Evolutionary conservation across 2,888 invertebrate genomes (phyloP), one percentile per base, ranked within the genome.

Genomic region (Trichogramma evanescens): DNA sequence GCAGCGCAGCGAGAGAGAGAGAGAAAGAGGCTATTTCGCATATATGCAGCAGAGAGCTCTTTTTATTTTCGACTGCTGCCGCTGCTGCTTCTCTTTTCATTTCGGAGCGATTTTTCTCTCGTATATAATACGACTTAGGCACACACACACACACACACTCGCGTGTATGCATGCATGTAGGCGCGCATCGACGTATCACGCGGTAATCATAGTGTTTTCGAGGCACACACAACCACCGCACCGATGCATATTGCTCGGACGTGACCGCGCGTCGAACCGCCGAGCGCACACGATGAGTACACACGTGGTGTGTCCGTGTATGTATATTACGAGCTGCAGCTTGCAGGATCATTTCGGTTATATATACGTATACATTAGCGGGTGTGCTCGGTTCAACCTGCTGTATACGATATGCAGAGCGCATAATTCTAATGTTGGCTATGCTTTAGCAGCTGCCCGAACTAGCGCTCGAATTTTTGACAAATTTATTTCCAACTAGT

Each of bases 181-280:
- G 26, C 26, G 26, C 70, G 70, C 70, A 69, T 70, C 70, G 68
- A 67, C 67, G 70, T 70, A 60, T 58, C 58, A 38, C 48, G 38
- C 38, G 63, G 70, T 76, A 76, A 76, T 76, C 73, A 76, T 71
- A 75, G 76, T 76, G 72, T 71, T 76, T 71, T 69, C 66, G 65
- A 67, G 26, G 26, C 26, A 26, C 26, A 26, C 26, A 26, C 26
- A 26, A 26, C 26, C 26, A 26, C n/a, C 58, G 44, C 51, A n/a
- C 9, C 39, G 69, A 67, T 26, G 69, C 72, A 74, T 26, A 26
- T 75, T 71, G 74, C 71, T 67, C 67, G 71, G 68, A 76, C 76
- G 76, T 76, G 76, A 76, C 62, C 62, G 64, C 66, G 65, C 64
- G 66, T 67, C 64, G 57, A 26, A 26, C 26, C 10, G n/a, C 52